These are phyloP conservation scores for Melanophora roralis DNA, from an alignment of 2,888 invertebrate species.

Conservation along the genomic window DNA sequence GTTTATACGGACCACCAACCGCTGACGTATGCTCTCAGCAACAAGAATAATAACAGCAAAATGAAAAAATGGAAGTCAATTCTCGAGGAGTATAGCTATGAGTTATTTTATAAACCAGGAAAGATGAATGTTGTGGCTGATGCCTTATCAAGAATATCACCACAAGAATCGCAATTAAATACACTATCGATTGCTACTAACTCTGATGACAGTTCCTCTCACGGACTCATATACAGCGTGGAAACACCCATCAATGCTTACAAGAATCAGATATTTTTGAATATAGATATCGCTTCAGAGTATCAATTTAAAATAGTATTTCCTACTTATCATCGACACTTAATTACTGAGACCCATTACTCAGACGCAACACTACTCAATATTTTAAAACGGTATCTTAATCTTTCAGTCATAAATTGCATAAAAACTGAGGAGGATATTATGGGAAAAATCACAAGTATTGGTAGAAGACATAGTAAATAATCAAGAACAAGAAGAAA, in stretches of 20 bases:
- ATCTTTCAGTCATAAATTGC: not conserved
- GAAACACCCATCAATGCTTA: too few species aligned
- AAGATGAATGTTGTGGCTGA: not conserved
- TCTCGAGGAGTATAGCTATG: not conserved
- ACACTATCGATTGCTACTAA: not conserved
- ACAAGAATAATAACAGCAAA: not conserved
- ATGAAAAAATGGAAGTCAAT: not conserved
- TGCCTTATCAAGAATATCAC: not conserved
- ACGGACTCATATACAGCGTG: too few species aligned
- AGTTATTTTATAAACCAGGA: not conserved
- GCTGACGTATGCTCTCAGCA: not conserved
- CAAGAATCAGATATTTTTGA: too few species aligned
- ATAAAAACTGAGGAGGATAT: not conserved
- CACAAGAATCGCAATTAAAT: not conserved
- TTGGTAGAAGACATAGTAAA: not conserved
- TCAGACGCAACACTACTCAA: too few species aligned
- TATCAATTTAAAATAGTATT: too few species aligned
- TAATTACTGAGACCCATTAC: too few species aligned
- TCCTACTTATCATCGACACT: too few species aligned
- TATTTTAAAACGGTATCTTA: too few species aligned
- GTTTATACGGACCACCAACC: not conserved
- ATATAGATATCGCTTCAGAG: too few species aligned
- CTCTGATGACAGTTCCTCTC: too few species aligned
- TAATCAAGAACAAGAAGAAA: not conserved
- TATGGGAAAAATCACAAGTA: slow-evolving; percentile 1